Evolutionary conservation across 2,888 invertebrate genomes (phyloP).

Genomic region (Oscheius sp.): DNA sequence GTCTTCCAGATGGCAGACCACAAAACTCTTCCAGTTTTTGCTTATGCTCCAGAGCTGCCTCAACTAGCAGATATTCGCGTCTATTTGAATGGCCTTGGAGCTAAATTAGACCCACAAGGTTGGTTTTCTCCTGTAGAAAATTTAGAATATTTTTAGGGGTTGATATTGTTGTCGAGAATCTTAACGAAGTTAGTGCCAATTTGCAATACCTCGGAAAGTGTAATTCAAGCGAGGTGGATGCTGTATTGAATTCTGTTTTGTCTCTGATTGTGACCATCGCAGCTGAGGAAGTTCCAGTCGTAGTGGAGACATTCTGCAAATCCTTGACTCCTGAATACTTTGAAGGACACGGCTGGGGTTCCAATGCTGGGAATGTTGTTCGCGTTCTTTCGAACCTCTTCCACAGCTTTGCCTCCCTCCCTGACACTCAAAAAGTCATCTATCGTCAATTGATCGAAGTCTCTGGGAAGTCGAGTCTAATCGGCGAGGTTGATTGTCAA

Average conservation of each 20-base stretch:
- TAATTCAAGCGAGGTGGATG: slow-evolving; percentile 80
- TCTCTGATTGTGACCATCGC: slow-evolving; percentile 90
- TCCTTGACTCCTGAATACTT: slow-evolving; percentile 40
- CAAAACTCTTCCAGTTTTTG: slow-evolving; percentile 61
- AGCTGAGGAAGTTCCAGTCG: slow-evolving; percentile 84
- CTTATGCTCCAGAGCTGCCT: slow-evolving; percentile 52
- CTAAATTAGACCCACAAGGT: slow-evolving; percentile 4
- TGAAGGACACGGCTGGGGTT: slow-evolving; percentile 60
- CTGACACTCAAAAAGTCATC: slow-evolving; percentile 84
- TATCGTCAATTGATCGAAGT: slow-evolving; percentile 50
- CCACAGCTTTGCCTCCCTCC: slow-evolving; percentile 85
- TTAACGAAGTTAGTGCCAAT: slow-evolving; percentile 41
- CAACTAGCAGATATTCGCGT: slow-evolving; percentile 80
- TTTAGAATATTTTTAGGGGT: slow-evolving; percentile 32
- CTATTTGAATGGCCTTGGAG: slow-evolving; percentile 84
- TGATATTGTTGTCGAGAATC: slow-evolving; percentile 40
- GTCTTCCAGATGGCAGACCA: slow-evolving; percentile 52
- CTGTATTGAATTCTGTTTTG: slow-evolving; percentile 92
- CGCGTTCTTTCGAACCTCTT: slow-evolving; percentile 87
- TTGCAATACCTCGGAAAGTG: slow-evolving; percentile 23
- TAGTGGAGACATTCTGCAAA: slow-evolving; percentile 77
- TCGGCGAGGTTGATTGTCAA: slow-evolving; percentile 43
- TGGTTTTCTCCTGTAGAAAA: background rate
- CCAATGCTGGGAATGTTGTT: slow-evolving; percentile 60
- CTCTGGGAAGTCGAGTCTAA: slow-evolving; percentile 41